These are phyloP conservation scores for Phyllotreta cruciferae DNA, from an alignment of 2,888 invertebrate genomes.

Conservation along the genomic window DNA sequence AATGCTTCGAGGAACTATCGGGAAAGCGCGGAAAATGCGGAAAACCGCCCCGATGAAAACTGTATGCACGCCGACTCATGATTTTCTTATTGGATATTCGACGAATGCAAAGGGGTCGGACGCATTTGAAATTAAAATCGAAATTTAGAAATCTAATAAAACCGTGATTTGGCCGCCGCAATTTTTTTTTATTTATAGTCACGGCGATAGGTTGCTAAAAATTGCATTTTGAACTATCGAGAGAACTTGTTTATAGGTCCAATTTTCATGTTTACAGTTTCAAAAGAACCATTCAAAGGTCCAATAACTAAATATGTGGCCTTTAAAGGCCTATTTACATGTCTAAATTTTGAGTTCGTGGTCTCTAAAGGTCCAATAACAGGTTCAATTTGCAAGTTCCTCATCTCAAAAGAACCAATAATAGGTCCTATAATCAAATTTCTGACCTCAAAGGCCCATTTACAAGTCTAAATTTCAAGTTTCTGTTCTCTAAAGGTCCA, in stretches of 20 bases:
- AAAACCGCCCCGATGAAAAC: conserved; percentile 26
- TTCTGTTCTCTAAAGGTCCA: background rate
- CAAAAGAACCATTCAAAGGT: background rate
- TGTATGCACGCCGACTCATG: conserved; percentile 35
- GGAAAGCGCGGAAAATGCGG: conserved; percentile 26
- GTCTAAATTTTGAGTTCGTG: too few relatives aligned
- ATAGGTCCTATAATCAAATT: too few relatives aligned
- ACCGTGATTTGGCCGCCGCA: conserved; percentile 35
- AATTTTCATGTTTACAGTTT: background rate
- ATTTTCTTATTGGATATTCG: conserved; percentile 33
- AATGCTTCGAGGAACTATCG: conserved; percentile 24
- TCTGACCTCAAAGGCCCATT: too few relatives aligned
- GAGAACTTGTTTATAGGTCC: background rate
- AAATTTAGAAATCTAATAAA: conserved; percentile 42
- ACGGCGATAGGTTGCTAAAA: conserved; percentile 21
- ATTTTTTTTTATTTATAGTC: conserved; percentile 32
- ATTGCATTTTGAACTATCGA: too few relatives aligned
- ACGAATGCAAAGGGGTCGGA: conserved; percentile 21
- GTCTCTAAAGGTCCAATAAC: too few relatives aligned
- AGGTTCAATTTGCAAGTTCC: too few relatives aligned
- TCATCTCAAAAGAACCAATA: too few relatives aligned
- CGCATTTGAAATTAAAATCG: conserved; percentile 39
- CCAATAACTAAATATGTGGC: background rate
- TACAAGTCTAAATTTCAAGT: too few relatives aligned
- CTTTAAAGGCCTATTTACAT: too few relatives aligned